Evolutionary conservation across 2,113 vertebrate species (phyloP).

Genomic region (Pionites leucogaster): DNA sequence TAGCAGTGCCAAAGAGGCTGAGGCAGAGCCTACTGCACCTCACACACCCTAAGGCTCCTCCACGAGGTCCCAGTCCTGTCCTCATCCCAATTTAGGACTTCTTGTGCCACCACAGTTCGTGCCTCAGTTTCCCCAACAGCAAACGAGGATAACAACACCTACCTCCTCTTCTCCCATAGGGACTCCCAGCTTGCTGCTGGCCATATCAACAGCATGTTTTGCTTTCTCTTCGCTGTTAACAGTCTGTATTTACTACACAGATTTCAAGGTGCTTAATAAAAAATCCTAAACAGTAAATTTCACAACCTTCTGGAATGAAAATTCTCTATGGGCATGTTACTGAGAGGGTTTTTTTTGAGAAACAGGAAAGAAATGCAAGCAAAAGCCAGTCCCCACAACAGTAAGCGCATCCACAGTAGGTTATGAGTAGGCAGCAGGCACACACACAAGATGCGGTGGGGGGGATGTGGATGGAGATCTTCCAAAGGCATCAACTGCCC

Average conservation of each 20-base stretch:
- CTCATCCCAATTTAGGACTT: neutral
- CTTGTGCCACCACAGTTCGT: neutral
- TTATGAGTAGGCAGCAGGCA: neutral
- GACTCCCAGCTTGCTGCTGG: neutral
- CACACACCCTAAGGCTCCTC: neutral
- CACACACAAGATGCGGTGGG: no score
- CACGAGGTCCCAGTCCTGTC: neutral
- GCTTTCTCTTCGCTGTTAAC: neutral
- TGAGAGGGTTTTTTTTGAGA: neutral
- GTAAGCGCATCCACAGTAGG: neutral
- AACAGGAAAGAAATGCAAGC: neutral
- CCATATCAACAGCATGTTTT: fast-evolving
- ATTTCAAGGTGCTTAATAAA: neutral
- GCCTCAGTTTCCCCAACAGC: neutral
- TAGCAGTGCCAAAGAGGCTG: fast-evolving
- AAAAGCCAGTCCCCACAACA: neutral
- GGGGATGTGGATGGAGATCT: neutral
- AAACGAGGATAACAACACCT: fast-evolving
- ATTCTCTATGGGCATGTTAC: neutral
- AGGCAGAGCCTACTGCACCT: neutral
- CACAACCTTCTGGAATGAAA: neutral
- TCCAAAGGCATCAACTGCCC: neutral
- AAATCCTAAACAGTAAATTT: neutral
- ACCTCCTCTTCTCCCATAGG: fast-evolving
- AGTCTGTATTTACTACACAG: neutral